Conservation (phyloP, 2,888 invertebrate species). For the Euzetes globulus region DNA sequence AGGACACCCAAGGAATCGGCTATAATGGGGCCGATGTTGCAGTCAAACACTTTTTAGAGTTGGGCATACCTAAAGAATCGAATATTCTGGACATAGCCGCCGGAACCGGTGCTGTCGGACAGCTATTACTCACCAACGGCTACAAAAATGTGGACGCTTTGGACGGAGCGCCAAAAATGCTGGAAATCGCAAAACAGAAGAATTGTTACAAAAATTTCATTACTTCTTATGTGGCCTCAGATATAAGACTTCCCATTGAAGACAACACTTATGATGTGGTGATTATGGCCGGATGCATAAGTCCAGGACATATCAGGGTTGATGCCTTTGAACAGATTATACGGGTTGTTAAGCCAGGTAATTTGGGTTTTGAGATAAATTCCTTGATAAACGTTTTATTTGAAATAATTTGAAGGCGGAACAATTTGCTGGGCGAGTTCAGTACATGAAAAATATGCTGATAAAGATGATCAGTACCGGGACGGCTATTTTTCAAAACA, state of each 20-base stretch:
- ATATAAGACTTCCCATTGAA: slow-evolving; percentile 28
- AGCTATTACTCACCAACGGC: not conserved
- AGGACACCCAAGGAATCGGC: too few relatives aligned
- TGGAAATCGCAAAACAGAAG: slow-evolving; percentile 29
- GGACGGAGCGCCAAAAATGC: slow-evolving; percentile 30
- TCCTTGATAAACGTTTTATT: too few relatives aligned
- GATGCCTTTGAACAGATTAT: slow-evolving; percentile 27
- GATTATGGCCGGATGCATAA: slow-evolving; percentile 26
- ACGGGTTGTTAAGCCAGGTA: slow-evolving; percentile 30
- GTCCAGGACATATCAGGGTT: slow-evolving; percentile 13
- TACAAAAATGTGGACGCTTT: slow-evolving; percentile 33
- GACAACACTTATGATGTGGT: slow-evolving; percentile 24
- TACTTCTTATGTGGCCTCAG: not conserved
- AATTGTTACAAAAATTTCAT: slow-evolving; percentile 19
- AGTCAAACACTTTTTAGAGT: too few relatives aligned
- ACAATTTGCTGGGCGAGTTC: slow-evolving; percentile 29
- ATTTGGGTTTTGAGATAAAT: not conserved
- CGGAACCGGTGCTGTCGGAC: slow-evolving; percentile 32
- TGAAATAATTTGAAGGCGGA: too few relatives aligned
- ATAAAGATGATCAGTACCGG: not conserved
- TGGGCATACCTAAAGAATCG: too few relatives aligned
- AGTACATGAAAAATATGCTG: not conserved
- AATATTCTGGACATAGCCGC: slow-evolving; percentile 26
- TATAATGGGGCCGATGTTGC: too few relatives aligned
- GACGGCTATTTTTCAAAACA: slow-evolving; percentile 15